Percentiles rank a stretch among this genome's conserved stretches.
phyloP scores from a whole-genome alignment of 2,113 vertebrate genomes.

The Colossoma macropomum region DNA sequence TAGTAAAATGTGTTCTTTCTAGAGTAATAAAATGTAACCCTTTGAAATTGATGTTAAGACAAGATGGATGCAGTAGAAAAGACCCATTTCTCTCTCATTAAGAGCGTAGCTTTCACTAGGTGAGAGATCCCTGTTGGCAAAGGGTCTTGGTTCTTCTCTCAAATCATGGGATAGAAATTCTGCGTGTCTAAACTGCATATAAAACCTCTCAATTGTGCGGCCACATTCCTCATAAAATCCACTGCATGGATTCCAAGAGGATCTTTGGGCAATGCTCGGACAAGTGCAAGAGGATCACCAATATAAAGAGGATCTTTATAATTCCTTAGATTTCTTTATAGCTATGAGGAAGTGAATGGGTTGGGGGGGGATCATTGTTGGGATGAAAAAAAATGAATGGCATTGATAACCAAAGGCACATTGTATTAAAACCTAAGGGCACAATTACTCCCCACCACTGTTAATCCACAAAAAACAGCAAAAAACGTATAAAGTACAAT shows the following conservation, averaged over 20 bases:
- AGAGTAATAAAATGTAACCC: slow-evolving; percentile 67
- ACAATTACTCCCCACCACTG: slow-evolving; percentile 77
- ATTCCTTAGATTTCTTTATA: slow-evolving; percentile 67
- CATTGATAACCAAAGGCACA: slow-evolving; percentile 91
- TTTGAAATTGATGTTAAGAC: slow-evolving; percentile 79
- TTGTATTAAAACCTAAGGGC: slow-evolving; percentile 85
- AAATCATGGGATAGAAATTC: slow-evolving; percentile 29
- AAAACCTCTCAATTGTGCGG: slow-evolving; percentile 41
- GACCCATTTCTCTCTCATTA: slow-evolving; percentile 76
- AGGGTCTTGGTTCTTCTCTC: slow-evolving; percentile 32
- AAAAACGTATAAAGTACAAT: slow-evolving; percentile 54
- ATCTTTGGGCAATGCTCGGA: slow-evolving; percentile 57
- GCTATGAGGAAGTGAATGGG: slow-evolving; percentile 69
- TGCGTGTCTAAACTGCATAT: slow-evolving; percentile 40
- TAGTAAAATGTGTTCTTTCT: slow-evolving; percentile 75
- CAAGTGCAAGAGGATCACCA: slow-evolving; percentile 48
- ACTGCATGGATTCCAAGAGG: slow-evolving; percentile 36
- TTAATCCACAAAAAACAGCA: slow-evolving; percentile 67
- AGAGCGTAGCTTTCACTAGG: slow-evolving; percentile 42
- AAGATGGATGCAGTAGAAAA: slow-evolving; percentile 68
- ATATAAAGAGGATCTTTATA: slow-evolving; percentile 26
- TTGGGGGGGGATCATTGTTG: slow-evolving; percentile 64
- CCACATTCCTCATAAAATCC: slow-evolving; percentile 27
- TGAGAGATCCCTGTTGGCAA: slow-evolving; percentile 61
- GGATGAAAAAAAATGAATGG: slow-evolving; percentile 69